Conservation (phyloP, 1,140 invertebrate genomes). For the Maconellicoccus hirsutus region DNA sequence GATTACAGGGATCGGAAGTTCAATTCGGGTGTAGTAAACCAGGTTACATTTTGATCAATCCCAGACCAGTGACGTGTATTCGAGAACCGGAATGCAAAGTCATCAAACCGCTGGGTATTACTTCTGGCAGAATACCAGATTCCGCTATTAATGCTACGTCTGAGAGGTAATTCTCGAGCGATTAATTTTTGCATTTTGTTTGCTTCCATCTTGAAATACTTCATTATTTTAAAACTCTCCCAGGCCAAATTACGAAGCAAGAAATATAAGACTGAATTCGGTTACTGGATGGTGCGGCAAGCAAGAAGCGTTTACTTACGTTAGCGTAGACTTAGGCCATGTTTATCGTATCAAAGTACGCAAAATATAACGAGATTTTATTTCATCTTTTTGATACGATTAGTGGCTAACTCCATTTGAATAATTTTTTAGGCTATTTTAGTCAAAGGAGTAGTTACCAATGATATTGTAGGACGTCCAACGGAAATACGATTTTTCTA, state of each 20-base stretch:
- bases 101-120: slow-evolving; percentile 77
- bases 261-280: slow-evolving; percentile 78
- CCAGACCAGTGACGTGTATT: slow-evolving; percentile 78
- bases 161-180: slow-evolving; percentile 41
- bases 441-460: slow-evolving; percentile 87
- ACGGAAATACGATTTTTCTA: slow-evolving; percentile 96
- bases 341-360: slow-evolving; percentile 69
- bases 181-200: background rate
- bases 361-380: background rate
- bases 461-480: slow-evolving; percentile 84
- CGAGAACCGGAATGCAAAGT: slow-evolving; percentile 87
- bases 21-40: slow-evolving; percentile 78
- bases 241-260: slow-evolving; percentile 78
- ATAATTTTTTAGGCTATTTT: slow-evolving; percentile 65
- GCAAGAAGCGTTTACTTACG: slow-evolving; percentile 88
- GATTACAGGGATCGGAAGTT: slow-evolving; percentile 63
- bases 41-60: slow-evolving; percentile 86
- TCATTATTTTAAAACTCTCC: slow-evolving; percentile 24
- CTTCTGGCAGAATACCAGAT: slow-evolving; percentile 85
- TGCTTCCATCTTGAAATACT: no score
- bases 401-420: background rate
- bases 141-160: slow-evolving; percentile 93
- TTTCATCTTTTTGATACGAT: background rate
- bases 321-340: slow-evolving; percentile 84
- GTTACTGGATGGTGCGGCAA: slow-evolving; percentile 92